phyloP scores from a whole-genome alignment of 1,140 invertebrate species.

The Platyura marginata region DNA sequence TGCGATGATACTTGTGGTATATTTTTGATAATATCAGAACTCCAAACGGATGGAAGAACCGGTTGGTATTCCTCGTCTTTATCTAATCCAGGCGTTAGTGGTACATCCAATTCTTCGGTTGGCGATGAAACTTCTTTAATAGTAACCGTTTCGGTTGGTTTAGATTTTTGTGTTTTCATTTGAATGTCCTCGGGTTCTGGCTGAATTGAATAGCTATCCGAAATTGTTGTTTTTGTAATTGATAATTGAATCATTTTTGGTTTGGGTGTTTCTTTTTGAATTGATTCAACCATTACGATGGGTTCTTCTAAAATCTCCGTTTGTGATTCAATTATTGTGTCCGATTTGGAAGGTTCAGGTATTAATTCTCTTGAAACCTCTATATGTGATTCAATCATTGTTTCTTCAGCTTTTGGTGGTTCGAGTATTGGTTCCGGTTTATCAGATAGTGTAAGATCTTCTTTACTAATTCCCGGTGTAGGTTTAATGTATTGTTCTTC shows the following conservation, averaged over 20 bases:
- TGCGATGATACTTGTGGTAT: slow-evolving; percentile 10
- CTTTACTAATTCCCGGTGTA: no score
- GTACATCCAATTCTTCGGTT: slow-evolving; percentile 22
- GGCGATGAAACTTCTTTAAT: slow-evolving; percentile 28
- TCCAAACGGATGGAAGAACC: neutral
- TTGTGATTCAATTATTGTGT: no score
- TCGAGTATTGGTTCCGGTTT: no score
- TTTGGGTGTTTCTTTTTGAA: no score
- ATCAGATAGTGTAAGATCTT: no score
- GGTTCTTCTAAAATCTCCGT: slow-evolving; percentile 4
- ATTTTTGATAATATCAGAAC: slow-evolving; percentile 1
- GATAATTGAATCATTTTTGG: slow-evolving; percentile 15
- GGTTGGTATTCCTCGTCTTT: slow-evolving; percentile 5
- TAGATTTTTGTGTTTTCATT: neutral
- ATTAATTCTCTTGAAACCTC: no score
- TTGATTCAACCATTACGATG: slow-evolving; percentile 13
- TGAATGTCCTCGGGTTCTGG: slow-evolving; percentile 10
- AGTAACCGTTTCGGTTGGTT: slow-evolving; percentile 18
- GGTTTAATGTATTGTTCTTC: neutral
- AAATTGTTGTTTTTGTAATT: slow-evolving; percentile 20
- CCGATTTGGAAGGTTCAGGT: no score
- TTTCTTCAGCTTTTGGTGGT: no score
- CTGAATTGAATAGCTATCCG: slow-evolving; percentile 16
- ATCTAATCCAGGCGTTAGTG: slow-evolving; percentile 23
- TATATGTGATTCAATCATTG: no score